Base-by-base conservation (phyloP, 2,113 vertebrate species). In the Lophotis ruficrista region DNA sequence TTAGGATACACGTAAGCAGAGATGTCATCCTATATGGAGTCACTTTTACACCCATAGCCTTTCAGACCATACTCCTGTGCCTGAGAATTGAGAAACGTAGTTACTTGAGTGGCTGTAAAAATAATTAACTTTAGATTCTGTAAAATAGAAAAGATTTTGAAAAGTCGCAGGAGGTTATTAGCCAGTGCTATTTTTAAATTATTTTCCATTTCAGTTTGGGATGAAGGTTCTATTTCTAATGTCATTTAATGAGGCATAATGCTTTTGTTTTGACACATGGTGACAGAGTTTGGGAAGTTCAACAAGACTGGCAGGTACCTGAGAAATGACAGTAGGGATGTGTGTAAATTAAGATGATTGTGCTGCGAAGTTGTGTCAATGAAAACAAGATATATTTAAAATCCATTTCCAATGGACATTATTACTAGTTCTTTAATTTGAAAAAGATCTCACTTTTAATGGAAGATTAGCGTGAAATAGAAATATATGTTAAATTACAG, bases 201-300 rank as follows among this genome's bases (percentile, higher is more conserved):
- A 95, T 93, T 96, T 97, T 96, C 85, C 45, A 33, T 96, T 96
- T 97, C 73, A 88, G 54, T 96, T 97, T 92, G 73, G 48, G 47
- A 78, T 77, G 54, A 75, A 4, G 2, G n/a, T 82, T 58, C 48
- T 79, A 10, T 70, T 78, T 93, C 35, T 94, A 96, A 93, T 83
- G 17, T 92, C 62, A 85, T 72, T 98, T 97, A 97, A 94, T 91
- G 91, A 95, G 35, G 58, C 80, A 85, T 90, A 91, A 92, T 94
- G 56, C 35, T 95, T 97, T 97, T 51, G 91, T 93, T 95, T 92
- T 97, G 90, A 93, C 51, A 70, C 82, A 47, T 81, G 48, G 84
- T 92, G 87, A 94, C 84, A 77, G 90, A 94, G 57, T 85, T 41
- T 73, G 86, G 71, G 66, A 96, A 56, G 77, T 75, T 88, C 83